phyloP scores from a whole-genome alignment of 53 echinoderm and acorn worm genomes.

The Patiria pectinifera region DNA sequence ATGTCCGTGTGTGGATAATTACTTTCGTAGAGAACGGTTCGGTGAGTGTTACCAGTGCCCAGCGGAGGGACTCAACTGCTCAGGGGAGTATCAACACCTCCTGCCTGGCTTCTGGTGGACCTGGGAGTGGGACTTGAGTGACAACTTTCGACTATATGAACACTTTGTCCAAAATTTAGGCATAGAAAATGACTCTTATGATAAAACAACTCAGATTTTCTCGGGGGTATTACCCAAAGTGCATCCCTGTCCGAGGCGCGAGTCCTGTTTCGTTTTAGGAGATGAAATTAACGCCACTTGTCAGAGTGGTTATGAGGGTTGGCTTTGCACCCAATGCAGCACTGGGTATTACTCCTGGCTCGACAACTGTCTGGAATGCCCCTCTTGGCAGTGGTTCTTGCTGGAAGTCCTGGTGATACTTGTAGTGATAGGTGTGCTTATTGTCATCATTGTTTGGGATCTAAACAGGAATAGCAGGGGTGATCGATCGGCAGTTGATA shows the following conservation, averaged over 20 bases:
- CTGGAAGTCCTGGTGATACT: not conserved
- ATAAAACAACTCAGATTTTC: not conserved
- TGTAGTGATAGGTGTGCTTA: not conserved
- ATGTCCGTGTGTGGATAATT: slow-evolving; percentile 59
- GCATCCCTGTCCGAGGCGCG: slow-evolving; percentile 25
- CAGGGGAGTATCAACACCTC: no score
- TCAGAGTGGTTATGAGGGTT: slow-evolving; percentile 46
- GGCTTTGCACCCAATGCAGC: slow-evolving; percentile 51
- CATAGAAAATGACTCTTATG: slow-evolving; percentile 3
- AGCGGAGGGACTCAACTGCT: slow-evolving; percentile 7
- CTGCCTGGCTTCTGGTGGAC: slow-evolving; percentile 65
- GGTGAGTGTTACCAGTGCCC: slow-evolving; percentile 55
- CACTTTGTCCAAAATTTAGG: slow-evolving; percentile 20
- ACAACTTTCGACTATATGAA: not conserved
- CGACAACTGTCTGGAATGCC: slow-evolving; percentile 53
- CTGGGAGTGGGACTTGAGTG: slow-evolving; percentile 48
- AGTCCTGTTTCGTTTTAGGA: slow-evolving; percentile 23
- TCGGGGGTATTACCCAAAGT: slow-evolving; percentile 25
- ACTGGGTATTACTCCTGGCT: slow-evolving; percentile 53
- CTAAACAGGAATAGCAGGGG: not conserved
- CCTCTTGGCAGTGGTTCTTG: slow-evolving; percentile 33
- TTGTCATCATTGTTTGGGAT: slow-evolving; percentile 21
- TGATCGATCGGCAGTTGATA: slow-evolving; percentile 32
- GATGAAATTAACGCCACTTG: slow-evolving; percentile 36
- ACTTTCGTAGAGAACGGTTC: not conserved